phyloP scores from a whole-genome alignment of 2,113 vertebrate species.

The Varanus komodoensis region DNA sequence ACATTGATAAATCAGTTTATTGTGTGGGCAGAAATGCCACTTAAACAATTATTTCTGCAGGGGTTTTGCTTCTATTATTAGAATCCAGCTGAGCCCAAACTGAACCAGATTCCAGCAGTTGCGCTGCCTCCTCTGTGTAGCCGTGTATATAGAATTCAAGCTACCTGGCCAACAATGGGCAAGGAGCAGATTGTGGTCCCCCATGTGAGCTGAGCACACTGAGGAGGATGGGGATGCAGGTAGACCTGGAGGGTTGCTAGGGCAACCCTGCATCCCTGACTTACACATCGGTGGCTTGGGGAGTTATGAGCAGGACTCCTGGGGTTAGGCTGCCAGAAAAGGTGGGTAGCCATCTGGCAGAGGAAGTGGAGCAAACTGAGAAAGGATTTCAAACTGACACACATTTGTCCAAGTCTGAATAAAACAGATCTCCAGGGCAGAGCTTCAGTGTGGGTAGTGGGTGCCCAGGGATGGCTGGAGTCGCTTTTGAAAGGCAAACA shows the following conservation, averaged over 20 bases:
- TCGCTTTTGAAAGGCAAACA: neutral
- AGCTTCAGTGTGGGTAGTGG: neutral
- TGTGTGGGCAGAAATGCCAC: neutral
- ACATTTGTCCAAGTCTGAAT: neutral
- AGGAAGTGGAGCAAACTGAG: neutral
- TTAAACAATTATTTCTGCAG: neutral
- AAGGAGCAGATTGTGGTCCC: neutral
- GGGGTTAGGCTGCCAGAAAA: neutral
- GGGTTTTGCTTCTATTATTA: neutral
- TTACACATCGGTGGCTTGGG: neutral
- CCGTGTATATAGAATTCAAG: too few relatives aligned
- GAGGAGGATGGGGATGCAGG: too few relatives aligned
- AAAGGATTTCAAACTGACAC: neutral
- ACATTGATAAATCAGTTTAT: neutral
- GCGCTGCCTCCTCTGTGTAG: neutral
- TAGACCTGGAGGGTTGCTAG: neutral
- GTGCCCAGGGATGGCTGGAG: neutral
- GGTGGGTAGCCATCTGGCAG: neutral
- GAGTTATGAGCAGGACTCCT: neutral
- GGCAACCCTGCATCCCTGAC: neutral
- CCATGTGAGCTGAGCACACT: neutral
- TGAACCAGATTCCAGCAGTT: neutral
- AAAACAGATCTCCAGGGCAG: neutral
- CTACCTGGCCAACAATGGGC: neutral
- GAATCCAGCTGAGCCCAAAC: neutral